Evolutionary conservation across 2,888 invertebrate genomes (phyloP).

Genomic region (Geotrupes spiniger): DNA sequence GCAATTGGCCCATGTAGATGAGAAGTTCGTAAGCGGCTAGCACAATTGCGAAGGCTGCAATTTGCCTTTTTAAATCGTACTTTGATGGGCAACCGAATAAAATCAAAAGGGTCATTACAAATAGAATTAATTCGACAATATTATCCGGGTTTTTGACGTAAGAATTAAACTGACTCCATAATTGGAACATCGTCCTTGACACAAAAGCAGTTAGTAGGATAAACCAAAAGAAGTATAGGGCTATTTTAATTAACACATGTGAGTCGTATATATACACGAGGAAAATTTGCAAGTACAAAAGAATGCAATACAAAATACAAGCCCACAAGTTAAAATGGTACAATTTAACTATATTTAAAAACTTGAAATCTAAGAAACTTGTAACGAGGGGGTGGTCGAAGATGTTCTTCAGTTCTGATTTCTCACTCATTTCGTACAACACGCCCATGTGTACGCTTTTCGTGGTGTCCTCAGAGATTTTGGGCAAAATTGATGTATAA

Average conservation of each 20-base stretch:
- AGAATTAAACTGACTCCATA: slow-evolving; percentile 29
- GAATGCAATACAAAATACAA: slow-evolving; percentile 66
- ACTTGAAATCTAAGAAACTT: slow-evolving; percentile 77
- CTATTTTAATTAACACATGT: slow-evolving; percentile 14
- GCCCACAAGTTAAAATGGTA: slow-evolving; percentile 71
- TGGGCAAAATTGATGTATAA: slow-evolving; percentile 43
- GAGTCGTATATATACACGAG: slow-evolving; percentile 58
- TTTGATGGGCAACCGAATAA: slow-evolving; percentile 52
- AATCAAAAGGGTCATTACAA: too few species aligned
- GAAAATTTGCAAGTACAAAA: slow-evolving; percentile 68
- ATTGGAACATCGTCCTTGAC: not conserved
- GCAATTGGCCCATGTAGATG: slow-evolving; percentile 74
- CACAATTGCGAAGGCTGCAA: slow-evolving; percentile 71
- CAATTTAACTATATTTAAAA: slow-evolving; percentile 72
- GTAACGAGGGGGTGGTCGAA: slow-evolving; percentile 77
- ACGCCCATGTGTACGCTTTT: slow-evolving; percentile 68
- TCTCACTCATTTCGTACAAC: slow-evolving; percentile 67
- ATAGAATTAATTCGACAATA: slow-evolving; percentile 62
- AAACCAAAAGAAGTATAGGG: not conserved
- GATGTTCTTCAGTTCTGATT: slow-evolving; percentile 65
- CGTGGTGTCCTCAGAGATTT: slow-evolving; percentile 68
- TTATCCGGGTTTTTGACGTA: slow-evolving; percentile 72
- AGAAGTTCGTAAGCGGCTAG: slow-evolving; percentile 74
- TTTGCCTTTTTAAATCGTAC: slow-evolving; percentile 59
- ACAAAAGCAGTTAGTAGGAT: not conserved